Evolutionary conservation across 2,888 invertebrate genomes (phyloP).

Genomic region (Ectemnius cavifrons): DNA sequence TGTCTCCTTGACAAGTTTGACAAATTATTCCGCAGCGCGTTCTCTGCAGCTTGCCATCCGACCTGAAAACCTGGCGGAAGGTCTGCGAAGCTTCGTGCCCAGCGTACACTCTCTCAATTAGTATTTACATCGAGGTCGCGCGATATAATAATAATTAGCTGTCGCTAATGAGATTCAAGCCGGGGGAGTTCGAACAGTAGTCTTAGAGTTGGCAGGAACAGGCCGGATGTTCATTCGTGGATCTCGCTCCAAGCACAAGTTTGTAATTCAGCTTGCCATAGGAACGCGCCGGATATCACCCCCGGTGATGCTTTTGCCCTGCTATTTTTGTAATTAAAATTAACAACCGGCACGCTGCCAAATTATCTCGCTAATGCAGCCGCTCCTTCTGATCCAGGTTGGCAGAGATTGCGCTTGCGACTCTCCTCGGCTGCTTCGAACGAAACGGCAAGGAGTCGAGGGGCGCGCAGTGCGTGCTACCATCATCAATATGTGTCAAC

Average conservation of each 20-base stretch:
- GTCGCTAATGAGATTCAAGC: constrained; percentile 17
- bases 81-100: constrained; percentile 1
- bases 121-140: neutral
- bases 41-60: constrained; percentile 24
- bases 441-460: constrained; percentile 33
- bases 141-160: neutral
- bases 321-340: constrained; percentile 77
- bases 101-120: neutral
- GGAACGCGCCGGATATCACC: too few species aligned
- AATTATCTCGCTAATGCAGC: constrained; percentile 69
- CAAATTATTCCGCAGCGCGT: constrained; percentile 68
- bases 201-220: constrained; percentile 38
- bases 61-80: constrained; percentile 41
- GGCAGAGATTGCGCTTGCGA: too few species aligned
- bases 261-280: constrained; percentile 36
- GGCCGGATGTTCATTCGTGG: constrained; percentile 16
- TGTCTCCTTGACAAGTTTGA: constrained; percentile 74
- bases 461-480: constrained; percentile 69
- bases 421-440: too few species aligned
- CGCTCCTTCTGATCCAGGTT: constrained; percentile 12
- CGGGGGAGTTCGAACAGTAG: constrained; percentile 32
- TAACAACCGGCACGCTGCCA: constrained; percentile 75
- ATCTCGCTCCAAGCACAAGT: constrained; percentile 32
- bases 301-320: constrained; percentile 56
- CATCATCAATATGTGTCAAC: constrained; percentile 77